Evolutionary conservation across 2,888 invertebrate genomes (phyloP).

Genomic region (Dorcus hopei): DNA sequence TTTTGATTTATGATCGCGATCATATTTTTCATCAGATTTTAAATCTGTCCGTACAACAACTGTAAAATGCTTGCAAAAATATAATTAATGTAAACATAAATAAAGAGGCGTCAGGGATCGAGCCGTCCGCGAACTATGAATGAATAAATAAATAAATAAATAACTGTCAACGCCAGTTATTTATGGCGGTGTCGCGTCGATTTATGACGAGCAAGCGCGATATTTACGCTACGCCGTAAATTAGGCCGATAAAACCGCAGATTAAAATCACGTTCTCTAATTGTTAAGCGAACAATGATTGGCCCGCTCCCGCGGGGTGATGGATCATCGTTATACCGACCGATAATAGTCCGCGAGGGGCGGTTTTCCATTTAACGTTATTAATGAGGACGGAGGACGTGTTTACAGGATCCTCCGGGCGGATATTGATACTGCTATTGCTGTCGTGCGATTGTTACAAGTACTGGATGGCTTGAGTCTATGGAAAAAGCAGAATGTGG

Average conservation of each 20-base stretch:
- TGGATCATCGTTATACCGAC: constrained; percentile 28
- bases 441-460: too few relatives aligned
- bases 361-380: constrained; percentile 34
- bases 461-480: too few relatives aligned
- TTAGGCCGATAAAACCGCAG: constrained; percentile 35
- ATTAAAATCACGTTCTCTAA: constrained; percentile 41
- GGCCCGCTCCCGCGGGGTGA: constrained; percentile 35
- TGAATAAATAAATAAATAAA: constrained; percentile 1
- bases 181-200: neutral
- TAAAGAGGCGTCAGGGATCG: constrained; percentile 3
- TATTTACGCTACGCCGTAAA: constrained; percentile 33
- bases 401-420: constrained; percentile 28
- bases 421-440: too few relatives aligned
- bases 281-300: constrained; percentile 42
- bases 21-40: too few relatives aligned
- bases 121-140: too few relatives aligned
- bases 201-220: constrained; percentile 7
- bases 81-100: constrained; percentile 11
- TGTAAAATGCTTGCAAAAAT: constrained; percentile 10
- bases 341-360: constrained; percentile 32
- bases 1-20: too few relatives aligned
- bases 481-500: too few relatives aligned
- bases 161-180: constrained; percentile 8
- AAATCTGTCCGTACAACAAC: neutral
- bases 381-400: constrained; percentile 34